Conservation (phyloP, 2,888 invertebrate genomes). For the Polydrusus pterygomalis region DNA sequence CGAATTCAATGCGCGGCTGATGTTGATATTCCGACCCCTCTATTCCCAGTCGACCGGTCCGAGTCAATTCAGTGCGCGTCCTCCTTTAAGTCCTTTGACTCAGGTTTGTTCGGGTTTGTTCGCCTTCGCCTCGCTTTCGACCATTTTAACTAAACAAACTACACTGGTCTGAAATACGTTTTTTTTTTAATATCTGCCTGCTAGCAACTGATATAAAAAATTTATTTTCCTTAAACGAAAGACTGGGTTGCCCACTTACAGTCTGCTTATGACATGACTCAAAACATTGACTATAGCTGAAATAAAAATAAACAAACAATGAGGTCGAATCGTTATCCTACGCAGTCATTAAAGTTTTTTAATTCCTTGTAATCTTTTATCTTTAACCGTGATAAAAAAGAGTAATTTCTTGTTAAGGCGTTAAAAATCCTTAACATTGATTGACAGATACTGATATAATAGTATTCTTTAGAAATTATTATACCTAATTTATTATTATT, state of each 20-base stretch:
- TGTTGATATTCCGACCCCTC: too few species aligned
- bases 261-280: slow-evolving; percentile 35
- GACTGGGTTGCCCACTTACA: slow-evolving; percentile 14
- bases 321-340: slow-evolving; percentile 37
- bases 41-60: too few species aligned
- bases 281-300: slow-evolving; percentile 34
- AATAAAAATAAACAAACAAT: slow-evolving; percentile 34
- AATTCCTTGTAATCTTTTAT: slow-evolving; percentile 10
- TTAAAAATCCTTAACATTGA: slow-evolving; percentile 18
- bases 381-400: slow-evolving; percentile 1
- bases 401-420: background rate
- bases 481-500: slow-evolving; percentile 11
- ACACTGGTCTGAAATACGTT: too few species aligned
- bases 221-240: background rate
- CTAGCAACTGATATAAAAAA: background rate
- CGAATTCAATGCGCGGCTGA: too few species aligned
- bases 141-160: too few species aligned
- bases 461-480: slow-evolving; percentile 6
- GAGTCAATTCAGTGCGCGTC: too few species aligned
- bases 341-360: slow-evolving; percentile 25
- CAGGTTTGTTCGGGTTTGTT: too few species aligned
- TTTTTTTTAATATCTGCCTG: background rate
- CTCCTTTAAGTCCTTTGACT: too few species aligned
- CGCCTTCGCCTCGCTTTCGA: too few species aligned
- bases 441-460: background rate